phyloP scores from a whole-genome alignment of 2,113 vertebrate genomes.

The Melanerpes formicivorus region DNA sequence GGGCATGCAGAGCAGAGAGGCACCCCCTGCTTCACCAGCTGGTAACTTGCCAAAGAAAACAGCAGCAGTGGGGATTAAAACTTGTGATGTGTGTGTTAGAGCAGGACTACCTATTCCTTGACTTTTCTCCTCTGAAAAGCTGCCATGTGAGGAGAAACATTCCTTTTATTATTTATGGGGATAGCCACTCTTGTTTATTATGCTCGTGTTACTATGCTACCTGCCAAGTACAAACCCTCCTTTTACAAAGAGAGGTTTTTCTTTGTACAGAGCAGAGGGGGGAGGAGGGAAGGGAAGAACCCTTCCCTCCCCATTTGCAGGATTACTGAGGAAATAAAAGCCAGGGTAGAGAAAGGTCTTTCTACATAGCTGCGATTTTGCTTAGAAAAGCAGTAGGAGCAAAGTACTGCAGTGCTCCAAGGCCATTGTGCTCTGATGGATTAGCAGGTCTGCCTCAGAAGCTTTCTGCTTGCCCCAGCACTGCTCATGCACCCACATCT shows the following conservation, averaged over 20 bases:
- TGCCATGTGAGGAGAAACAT: conserved; percentile 54
- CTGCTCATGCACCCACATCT: neutral
- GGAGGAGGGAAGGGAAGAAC: neutral
- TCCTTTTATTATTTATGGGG: conserved; percentile 69
- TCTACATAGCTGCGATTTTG: neutral
- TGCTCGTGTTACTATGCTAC: conserved; percentile 52
- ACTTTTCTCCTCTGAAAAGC: conserved; percentile 49
- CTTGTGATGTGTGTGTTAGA: neutral
- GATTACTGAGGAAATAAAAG: conserved; percentile 16
- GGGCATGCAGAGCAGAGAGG: neutral
- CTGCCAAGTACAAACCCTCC: conserved; percentile 55
- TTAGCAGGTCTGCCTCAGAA: neutral
- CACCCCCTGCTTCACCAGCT: neutral
- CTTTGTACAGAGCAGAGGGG: neutral
- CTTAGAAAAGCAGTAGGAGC: neutral
- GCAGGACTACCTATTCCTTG: conserved; percentile 2
- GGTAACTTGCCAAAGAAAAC: conserved; percentile 54
- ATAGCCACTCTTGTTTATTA: conserved; percentile 60
- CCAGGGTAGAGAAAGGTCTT: neutral
- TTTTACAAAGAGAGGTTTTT: conserved; percentile 26
- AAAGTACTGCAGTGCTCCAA: neutral
- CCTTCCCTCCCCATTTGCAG: neutral
- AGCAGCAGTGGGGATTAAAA: conserved; percentile 20
- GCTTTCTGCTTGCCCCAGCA: neutral
- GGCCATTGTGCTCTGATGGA: neutral